Base-by-base conservation (phyloP, 2,113 vertebrate species). In the Camelus dromedarius region DNA sequence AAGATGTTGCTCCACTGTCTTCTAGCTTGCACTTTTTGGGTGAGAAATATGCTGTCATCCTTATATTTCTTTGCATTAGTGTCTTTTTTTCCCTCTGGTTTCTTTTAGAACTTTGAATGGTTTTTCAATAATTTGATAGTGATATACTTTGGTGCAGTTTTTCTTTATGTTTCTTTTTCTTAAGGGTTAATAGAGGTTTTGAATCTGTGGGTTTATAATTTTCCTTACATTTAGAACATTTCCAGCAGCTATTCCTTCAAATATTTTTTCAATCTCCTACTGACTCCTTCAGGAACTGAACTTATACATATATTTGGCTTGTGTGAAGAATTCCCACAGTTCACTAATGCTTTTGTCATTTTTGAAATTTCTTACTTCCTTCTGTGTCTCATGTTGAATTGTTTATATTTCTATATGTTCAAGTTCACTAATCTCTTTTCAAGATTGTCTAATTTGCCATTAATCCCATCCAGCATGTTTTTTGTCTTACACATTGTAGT, bases 241-340 rank as follows among this genome's bases (percentile, higher is more conserved):
- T 60, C 58, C 46, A 70, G 48, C 12, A 93, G 80, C 90, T 75
- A 48, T 88, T 73, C 73, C 54, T 93, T 91, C 28, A 64, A 56
- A 85, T 91, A 58, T 50, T 80, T 91, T 87, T 62, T 72, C 48
- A 64, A 46, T 62, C 42, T 48, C 60, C 32, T n/a, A 83, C 9
- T 46, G 8, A 35, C 15, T 82, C 8, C 10, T 56, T 88, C 12
- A 30, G 77, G 15, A 32, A 38, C 7, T 81, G 50, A 66, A 20
- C 28, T 77, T 70, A 6, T 4, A 58, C 15, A 42, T 56, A 3
- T 13, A 19, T 42, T 69, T 82, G 35, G 13, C 73, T 87, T 56
- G 58, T 82, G 38, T 26, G 10, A 60, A 22, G 16, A 48, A 30
- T 6, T 32, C 3, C 32, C 19, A 30, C 8, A 52, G 46, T 54